phyloP scores from a whole-genome alignment of 2,113 vertebrate genomes.

The Eudyptes chrysolophus region DNA sequence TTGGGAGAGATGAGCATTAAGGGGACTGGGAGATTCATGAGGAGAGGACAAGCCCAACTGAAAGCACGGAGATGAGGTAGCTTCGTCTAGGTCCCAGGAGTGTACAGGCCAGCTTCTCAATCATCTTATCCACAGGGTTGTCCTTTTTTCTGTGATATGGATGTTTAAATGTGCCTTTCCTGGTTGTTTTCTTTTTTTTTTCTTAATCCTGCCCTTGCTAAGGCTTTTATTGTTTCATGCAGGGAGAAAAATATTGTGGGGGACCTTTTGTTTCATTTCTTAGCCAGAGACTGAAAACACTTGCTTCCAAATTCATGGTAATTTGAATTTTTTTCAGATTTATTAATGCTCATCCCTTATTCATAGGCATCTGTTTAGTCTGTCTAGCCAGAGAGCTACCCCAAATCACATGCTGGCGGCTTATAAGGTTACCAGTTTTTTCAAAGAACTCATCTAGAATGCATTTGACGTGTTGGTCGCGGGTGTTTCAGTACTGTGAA shows the following conservation, averaged over 20 bases:
- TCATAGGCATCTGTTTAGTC: not conserved
- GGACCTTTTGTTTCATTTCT: not conserved
- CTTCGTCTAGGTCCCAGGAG: not conserved
- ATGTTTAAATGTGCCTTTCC: not conserved
- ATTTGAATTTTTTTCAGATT: not conserved
- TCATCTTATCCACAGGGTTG: not conserved
- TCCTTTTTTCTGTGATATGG: not conserved
- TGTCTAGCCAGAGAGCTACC: not conserved
- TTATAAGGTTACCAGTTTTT: not conserved
- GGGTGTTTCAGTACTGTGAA: not conserved
- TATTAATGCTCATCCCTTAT: not conserved
- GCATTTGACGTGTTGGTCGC: not conserved
- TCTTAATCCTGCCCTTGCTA: not conserved
- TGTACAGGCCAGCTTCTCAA: not conserved
- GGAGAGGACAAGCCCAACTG: not conserved
- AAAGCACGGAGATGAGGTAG: not conserved
- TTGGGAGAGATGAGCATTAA: not conserved
- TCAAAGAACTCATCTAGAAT: not conserved
- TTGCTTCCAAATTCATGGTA: not conserved
- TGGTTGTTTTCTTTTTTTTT: not conserved
- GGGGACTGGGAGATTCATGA: not conserved
- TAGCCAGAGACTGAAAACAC: not conserved
- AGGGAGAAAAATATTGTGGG: no score
- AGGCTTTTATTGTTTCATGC: not conserved
- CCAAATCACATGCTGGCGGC: not conserved